Evolutionary conservation across 2,113 vertebrate genomes (phyloP), one percentile per base, ranked within the genome.

Genomic region (Alaudala cheleensis): DNA sequence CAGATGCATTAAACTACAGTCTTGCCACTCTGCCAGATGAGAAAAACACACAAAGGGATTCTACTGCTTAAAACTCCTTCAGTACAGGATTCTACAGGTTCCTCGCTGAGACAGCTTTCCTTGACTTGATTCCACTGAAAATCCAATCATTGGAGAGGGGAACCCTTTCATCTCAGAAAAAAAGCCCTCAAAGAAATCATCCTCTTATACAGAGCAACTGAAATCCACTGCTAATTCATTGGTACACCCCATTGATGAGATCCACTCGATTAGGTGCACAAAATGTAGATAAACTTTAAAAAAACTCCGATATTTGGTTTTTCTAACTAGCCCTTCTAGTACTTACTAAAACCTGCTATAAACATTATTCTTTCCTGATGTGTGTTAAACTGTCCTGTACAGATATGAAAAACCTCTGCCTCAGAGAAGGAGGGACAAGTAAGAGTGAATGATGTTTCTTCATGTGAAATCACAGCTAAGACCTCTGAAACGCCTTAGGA

Each of bases 91-190:
- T 93, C 49, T 81, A 54, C 22, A 78, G 11, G 4, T 31, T 9
- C 8, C 24, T 77, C 40, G 6, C 23, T 90, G 14, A 88, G n/a
- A 13, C 47, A 82, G 0, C 2, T 88, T 88, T 88, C 23, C 26
- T 71, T 67, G 24, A 44, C 31, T n/a, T 81, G 31, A 47, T 12
- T 60, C 20, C 8, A 12, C 8, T 7, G 17, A 53, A 56, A 91
- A 40, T 12, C 4, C 1, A 8, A 2, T 40, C 31, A 37, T 3
- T 14, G 12, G 22, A 19, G 0, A 2, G 12, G 11, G 6, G 14
- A 70, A 9, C 3, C 0, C 18, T 74, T 78, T 65, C 17, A 26
- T 42, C 19, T 21, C 29, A 58, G 50, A 86, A 88, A 37, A 39
- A 72, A 84, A 14, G 23, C 42, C 23, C 50, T 62, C 39, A n/a